Evolutionary conservation across 2,888 invertebrate species (phyloP).

Genomic region (Lottia gigantea): DNA sequence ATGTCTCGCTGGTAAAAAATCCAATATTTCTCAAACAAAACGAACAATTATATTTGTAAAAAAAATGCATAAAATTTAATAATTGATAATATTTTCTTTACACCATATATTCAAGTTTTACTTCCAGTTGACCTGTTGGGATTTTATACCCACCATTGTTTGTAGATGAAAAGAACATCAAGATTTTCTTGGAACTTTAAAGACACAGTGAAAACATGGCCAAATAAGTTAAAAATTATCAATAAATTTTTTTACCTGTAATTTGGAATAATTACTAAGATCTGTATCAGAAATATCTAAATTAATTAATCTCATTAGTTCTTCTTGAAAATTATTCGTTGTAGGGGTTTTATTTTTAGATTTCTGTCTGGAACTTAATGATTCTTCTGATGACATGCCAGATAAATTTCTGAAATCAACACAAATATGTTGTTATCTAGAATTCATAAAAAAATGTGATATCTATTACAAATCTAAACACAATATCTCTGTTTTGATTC

Average conservation of each 20-base stretch:
- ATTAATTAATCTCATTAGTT: conserved; percentile 86
- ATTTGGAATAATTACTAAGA: conserved; percentile 33
- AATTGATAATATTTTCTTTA: no score
- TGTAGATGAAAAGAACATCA: no score
- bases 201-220: no score
- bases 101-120: no score
- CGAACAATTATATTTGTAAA: no score
- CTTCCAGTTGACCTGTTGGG: no score
- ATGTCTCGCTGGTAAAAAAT: no score
- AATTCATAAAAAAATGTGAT: not conserved
- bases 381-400: conserved; percentile 62
- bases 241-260: conserved; percentile 30
- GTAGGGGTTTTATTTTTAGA: conserved; percentile 34
- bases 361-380: conserved; percentile 50
- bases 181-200: no score
- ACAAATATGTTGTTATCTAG: not conserved
- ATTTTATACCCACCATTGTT: no score
- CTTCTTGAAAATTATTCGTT: conserved; percentile 79
- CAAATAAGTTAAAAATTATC: no score
- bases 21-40: no score
- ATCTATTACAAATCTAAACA: not conserved
- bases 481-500: not conserved
- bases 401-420: conserved; percentile 51
- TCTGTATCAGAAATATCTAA: conserved; percentile 67
- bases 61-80: no score